These are phyloP conservation scores for Pandemis cinnamomeana DNA, from an alignment of 2,888 invertebrate species.

Conservation along the genomic window DNA sequence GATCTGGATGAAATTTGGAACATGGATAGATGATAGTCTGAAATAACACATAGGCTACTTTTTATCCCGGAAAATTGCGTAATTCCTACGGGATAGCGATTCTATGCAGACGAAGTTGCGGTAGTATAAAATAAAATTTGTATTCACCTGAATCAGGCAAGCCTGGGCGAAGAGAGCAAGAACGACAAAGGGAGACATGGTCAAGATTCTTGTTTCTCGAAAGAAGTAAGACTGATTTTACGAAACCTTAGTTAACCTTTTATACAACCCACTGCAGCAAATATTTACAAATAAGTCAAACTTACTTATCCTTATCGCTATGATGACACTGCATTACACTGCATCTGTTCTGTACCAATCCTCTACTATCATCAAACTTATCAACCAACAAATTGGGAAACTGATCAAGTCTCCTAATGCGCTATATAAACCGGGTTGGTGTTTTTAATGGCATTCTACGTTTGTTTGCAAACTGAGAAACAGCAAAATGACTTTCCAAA, in stretches of 20 bases:
- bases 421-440: neutral
- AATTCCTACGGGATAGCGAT: no score
- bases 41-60: no score
- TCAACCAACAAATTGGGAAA: neutral
- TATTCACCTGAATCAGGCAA: conserved; percentile 32
- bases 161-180: conserved; percentile 20
- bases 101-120: no score
- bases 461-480: neutral
- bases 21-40: no score
- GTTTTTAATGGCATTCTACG: neutral
- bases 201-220: conserved; percentile 5
- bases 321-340: neutral
- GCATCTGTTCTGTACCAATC: neutral
- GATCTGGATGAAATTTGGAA: no score
- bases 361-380: neutral
- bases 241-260: neutral
- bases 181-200: conserved; percentile 25
- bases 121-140: no score
- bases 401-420: neutral
- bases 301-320: neutral
- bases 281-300: neutral
- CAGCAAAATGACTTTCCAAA: conserved; percentile 18
- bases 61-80: no score
- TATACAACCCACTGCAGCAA: conserved; percentile 1
- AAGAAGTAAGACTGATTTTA: conserved; percentile 8